These are phyloP conservation scores for Crocallis elinguaria DNA, from an alignment of 2,888 invertebrate species.

Conservation along the genomic window DNA sequence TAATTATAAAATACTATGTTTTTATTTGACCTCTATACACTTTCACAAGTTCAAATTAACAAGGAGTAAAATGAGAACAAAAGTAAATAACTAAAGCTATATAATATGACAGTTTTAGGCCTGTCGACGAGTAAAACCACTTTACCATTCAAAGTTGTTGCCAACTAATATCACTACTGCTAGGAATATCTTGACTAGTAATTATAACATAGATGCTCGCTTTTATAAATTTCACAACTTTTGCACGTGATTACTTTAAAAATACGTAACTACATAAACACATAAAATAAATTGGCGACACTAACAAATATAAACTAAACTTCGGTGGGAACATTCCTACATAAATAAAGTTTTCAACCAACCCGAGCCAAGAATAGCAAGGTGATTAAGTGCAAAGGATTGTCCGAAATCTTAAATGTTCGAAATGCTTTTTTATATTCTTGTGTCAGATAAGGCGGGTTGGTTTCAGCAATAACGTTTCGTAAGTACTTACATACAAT, in stretches of 20 bases:
- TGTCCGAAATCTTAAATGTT: background rate
- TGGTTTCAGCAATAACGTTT: background rate
- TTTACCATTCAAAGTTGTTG: background rate
- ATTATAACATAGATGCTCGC: conserved; percentile 15
- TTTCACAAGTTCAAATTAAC: conserved; percentile 14
- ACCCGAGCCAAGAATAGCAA: background rate
- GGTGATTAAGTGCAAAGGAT: background rate
- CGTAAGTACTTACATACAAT: background rate
- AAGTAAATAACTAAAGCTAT: conserved; percentile 15
- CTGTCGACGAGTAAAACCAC: background rate
- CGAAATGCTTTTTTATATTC: background rate
- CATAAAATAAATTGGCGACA: background rate
- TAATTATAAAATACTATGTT: conserved; percentile 57
- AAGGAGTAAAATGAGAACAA: conserved; percentile 15
- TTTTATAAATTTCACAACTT: conserved; percentile 8
- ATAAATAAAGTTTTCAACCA: background rate
- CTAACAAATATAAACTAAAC: background rate
- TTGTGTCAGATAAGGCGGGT: background rate
- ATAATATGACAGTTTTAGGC: conserved; percentile 6
- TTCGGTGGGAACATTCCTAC: conserved; percentile 14
- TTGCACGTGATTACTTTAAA: background rate
- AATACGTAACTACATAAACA: background rate
- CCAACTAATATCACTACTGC: background rate
- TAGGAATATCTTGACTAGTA: conserved; percentile 25
- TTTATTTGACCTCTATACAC: conserved; percentile 38